Evolutionary conservation across 2,888 invertebrate genomes (phyloP).

Genomic region (Atethmia centrago): DNA sequence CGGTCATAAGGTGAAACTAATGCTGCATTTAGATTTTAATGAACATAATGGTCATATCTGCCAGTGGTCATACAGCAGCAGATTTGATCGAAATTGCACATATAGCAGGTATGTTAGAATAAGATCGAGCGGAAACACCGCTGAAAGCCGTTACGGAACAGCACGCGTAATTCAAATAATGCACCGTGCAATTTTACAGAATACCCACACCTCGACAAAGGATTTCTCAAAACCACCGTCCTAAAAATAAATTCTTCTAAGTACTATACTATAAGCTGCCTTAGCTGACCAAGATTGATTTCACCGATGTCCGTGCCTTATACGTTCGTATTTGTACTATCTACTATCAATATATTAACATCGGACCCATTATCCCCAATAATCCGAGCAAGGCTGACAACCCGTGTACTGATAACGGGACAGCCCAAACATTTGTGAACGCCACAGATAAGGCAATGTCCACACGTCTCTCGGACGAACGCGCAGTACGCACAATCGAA

Average conservation of each 20-base stretch:
- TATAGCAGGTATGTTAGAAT: conserved; percentile 20
- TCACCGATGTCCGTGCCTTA: conserved; percentile 46
- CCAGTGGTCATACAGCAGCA: neutral
- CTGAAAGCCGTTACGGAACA: conserved; percentile 44
- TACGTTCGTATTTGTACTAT: conserved; percentile 66
- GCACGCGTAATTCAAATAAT: conserved; percentile 42
- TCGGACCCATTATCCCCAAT: conserved; percentile 79
- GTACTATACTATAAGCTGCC: conserved; percentile 19
- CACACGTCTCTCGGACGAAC: conserved; percentile 45
- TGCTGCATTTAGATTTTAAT: conserved; percentile 27
- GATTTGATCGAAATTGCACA: conserved; percentile 1
- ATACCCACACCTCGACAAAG: conserved; percentile 50
- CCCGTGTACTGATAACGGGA: conserved; percentile 70
- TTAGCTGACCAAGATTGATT: conserved; percentile 49
- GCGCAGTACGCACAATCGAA: conserved; percentile 62
- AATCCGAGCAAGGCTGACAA: conserved; percentile 77
- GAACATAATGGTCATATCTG: conserved; percentile 14
- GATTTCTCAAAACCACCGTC: conserved; percentile 48
- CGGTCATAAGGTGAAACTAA: conserved; percentile 46
- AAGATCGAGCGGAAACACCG: conserved; percentile 45
- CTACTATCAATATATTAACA: conserved; percentile 73
- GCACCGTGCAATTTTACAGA: conserved; percentile 55
- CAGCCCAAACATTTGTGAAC: conserved; percentile 72
- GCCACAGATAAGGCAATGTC: conserved; percentile 74
- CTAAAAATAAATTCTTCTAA: conserved; percentile 40